These are phyloP conservation scores for Pyralis farinalis DNA, from an alignment of 2,888 invertebrate species.

Conservation along the genomic window DNA sequence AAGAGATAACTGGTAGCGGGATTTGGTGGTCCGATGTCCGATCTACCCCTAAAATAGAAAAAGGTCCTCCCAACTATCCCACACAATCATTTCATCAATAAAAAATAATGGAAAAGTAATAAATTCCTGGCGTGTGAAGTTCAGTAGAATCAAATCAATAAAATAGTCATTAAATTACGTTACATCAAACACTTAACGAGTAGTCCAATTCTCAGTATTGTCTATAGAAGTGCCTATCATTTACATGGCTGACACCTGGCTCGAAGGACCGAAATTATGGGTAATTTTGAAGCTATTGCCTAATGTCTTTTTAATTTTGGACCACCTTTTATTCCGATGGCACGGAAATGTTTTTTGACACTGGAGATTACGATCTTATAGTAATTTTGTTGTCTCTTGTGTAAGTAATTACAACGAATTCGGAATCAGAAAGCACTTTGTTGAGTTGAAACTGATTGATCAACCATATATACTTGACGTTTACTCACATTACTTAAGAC, in stretches of 20 bases:
- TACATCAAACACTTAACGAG: too few species aligned
- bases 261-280: constrained; percentile 15
- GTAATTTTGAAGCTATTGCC: constrained; percentile 17
- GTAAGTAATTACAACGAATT: background rate
- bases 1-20: too few species aligned
- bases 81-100: too few species aligned
- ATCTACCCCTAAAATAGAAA: too few species aligned
- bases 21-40: too few species aligned
- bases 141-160: background rate
- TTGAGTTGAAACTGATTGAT: too few species aligned
- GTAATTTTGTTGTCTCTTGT: background rate
- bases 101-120: background rate
- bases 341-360: constrained; percentile 10
- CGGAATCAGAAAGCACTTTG: too few species aligned
- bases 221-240: constrained; percentile 1
- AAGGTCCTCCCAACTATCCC: too few species aligned
- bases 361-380: constrained; percentile 3
- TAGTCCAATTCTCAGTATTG: background rate
- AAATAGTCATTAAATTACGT: background rate
- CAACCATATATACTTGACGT: too few species aligned
- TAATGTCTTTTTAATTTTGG: constrained; percentile 22
- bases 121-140: background rate
- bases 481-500: too few species aligned
- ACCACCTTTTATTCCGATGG: constrained; percentile 18
- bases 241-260: constrained; percentile 17